Conservation (phyloP, 2,888 invertebrate genomes). For the Uloborus plumipes region DNA sequence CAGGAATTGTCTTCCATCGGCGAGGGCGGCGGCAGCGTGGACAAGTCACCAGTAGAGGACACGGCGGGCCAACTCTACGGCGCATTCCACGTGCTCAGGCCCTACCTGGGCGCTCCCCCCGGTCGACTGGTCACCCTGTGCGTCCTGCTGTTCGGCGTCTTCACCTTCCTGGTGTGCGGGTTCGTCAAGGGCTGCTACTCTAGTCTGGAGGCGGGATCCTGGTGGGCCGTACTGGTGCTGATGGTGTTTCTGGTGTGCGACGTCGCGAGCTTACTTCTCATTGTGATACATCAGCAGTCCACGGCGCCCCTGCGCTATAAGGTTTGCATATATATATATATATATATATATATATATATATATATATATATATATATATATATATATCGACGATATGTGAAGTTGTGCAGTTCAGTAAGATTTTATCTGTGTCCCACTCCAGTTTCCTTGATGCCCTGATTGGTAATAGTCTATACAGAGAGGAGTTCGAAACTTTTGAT, state of each 20-base stretch:
- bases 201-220: conserved; percentile 7
- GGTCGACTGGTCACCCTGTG: conserved; percentile 37
- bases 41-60: conserved; percentile 31
- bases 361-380: too few species aligned
- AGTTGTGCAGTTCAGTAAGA: too few species aligned
- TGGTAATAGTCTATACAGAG: too few species aligned
- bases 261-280: conserved; percentile 69
- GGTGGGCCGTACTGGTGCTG: conserved; percentile 74
- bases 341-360: too few species aligned
- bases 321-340: conserved; percentile 38
- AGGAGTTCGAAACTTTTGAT: too few species aligned
- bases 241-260: conserved; percentile 69
- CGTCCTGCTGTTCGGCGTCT: conserved; percentile 17
- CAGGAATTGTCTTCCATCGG: conserved; percentile 60
- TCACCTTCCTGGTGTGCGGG: conserved; percentile 45
- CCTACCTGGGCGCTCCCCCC: conserved; percentile 19
- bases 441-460: too few species aligned
- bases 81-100: conserved; percentile 10
- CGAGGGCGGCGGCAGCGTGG: conserved; percentile 12
- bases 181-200: conserved; percentile 21
- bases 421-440: too few species aligned
- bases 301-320: conserved; percentile 65
- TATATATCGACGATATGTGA: too few species aligned
- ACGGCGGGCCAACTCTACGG: conserved; percentile 34
- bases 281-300: conserved; percentile 72